These are phyloP conservation scores for Metalampra italica DNA, from an alignment of 2,888 invertebrate species.

Conservation along the genomic window DNA sequence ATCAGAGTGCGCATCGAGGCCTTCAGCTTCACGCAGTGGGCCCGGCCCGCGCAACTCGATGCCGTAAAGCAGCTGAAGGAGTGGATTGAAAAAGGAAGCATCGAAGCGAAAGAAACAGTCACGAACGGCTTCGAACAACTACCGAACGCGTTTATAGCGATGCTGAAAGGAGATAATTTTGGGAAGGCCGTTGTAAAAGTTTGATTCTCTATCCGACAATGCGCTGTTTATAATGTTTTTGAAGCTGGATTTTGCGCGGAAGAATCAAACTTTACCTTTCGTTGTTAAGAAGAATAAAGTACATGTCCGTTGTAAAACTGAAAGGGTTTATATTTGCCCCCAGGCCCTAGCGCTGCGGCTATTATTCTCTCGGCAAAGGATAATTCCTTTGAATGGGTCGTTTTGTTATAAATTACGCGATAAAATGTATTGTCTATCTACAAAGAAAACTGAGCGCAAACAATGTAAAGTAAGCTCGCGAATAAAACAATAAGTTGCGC, in stretches of 20 bases:
- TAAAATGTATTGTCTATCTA: slow-evolving; percentile 7
- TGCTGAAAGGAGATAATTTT: slow-evolving; percentile 31
- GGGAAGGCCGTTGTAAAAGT: slow-evolving; percentile 40
- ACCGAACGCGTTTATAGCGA: slow-evolving; percentile 30
- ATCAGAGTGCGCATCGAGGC: slow-evolving; percentile 24
- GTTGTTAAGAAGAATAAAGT: background rate
- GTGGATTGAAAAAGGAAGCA: slow-evolving; percentile 34
- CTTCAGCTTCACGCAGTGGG: slow-evolving; percentile 43
- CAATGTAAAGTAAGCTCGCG: background rate
- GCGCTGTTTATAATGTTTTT: background rate
- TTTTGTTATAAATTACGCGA: slow-evolving; percentile 7
- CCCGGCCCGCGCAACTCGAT: slow-evolving; percentile 24
- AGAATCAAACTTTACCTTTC: background rate
- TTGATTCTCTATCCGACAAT: slow-evolving; percentile 14
- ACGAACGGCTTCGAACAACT: slow-evolving; percentile 39
- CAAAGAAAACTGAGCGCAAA: background rate
- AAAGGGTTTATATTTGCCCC: slow-evolving; percentile 9
- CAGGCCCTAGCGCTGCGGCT: background rate
- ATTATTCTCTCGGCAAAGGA: slow-evolving; percentile 5
- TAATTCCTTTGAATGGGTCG: slow-evolving; percentile 6
- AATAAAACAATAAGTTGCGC: too few relatives aligned
- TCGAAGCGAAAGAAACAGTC: slow-evolving; percentile 39
- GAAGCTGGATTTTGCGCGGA: background rate
- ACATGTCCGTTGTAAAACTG: slow-evolving; percentile 3
- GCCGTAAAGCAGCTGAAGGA: slow-evolving; percentile 30